Conservation (phyloP, 1,140 invertebrate species). For the Drosophila paulistorum region DNA sequence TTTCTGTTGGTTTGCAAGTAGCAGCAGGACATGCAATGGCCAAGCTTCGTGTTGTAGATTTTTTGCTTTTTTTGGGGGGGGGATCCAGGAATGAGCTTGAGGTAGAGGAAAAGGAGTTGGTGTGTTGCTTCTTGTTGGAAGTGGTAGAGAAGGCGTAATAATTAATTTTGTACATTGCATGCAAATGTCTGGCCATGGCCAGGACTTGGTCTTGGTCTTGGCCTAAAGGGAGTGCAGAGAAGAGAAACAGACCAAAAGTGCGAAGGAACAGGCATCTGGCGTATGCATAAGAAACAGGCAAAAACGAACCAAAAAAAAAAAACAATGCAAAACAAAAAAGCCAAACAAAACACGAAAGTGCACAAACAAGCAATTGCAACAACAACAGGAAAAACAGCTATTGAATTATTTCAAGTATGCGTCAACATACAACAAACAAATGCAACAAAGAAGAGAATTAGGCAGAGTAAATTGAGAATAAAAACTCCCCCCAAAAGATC, state of each 20-base stretch:
- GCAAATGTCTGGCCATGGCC: slow-evolving; percentile 67
- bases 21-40: slow-evolving; percentile 77
- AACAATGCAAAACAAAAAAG: slow-evolving; percentile 24
- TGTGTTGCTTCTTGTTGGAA: too few relatives aligned
- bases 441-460: not conserved
- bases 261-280: slow-evolving; percentile 41
- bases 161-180: slow-evolving; percentile 80
- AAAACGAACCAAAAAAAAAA: slow-evolving; percentile 36
- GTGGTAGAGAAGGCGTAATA: slow-evolving; percentile 60
- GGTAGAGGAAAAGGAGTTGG: not conserved
- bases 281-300: slow-evolving; percentile 73
- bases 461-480: not conserved
- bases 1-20: slow-evolving; percentile 63
- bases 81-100: slow-evolving; percentile 44
- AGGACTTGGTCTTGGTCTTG: slow-evolving; percentile 34
- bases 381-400: slow-evolving; percentile 12
- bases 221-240: slow-evolving; percentile 8
- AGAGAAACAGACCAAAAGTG: not conserved
- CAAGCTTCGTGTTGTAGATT: slow-evolving; percentile 63
- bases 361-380: not conserved
- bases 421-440: slow-evolving; percentile 39
- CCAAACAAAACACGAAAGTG: slow-evolving; percentile 42
- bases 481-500: not conserved
- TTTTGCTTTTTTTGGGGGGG: slow-evolving; percentile 54
- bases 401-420: slow-evolving; percentile 58